A percentile compares a stretch with the other conserved stretches of the same genome.
phyloP scores from a whole-genome alignment of 1,140 invertebrate genomes.

The Dolichoris vasculosae region DNA sequence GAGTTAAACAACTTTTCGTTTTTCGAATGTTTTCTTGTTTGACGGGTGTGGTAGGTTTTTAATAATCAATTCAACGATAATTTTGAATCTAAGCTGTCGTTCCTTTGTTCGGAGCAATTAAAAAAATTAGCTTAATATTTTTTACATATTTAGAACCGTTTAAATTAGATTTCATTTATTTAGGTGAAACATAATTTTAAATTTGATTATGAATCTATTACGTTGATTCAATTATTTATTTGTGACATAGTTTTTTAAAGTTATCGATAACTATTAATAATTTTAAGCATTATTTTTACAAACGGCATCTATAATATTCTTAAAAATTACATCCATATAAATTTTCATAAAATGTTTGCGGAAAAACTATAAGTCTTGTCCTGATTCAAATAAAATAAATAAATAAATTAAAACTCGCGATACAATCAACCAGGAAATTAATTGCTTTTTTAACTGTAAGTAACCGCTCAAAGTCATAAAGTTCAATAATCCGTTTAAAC shows the following conservation, averaged over 20 bases:
- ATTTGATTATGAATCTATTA: too few species aligned
- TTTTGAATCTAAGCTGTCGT: neutral
- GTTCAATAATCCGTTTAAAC: slow-evolving; percentile 15
- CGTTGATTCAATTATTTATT: too few species aligned
- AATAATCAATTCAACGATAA: neutral
- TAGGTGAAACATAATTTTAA: too few species aligned
- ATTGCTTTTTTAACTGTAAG: slow-evolving; percentile 3
- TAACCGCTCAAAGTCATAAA: slow-evolving; percentile 1
- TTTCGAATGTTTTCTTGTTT: slow-evolving; percentile 44
- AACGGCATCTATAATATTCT: too few species aligned
- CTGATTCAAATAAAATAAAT: slow-evolving; percentile 10
- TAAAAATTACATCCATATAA: neutral
- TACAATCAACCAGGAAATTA: slow-evolving; percentile 8
- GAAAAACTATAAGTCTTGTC: neutral
- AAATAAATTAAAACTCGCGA: neutral
- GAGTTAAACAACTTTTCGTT: slow-evolving; percentile 5
- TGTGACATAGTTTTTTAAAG: too few species aligned
- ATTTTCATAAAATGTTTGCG: neutral
- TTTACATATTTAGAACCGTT: too few species aligned
- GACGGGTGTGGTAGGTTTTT: slow-evolving; percentile 1
- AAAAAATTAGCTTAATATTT: too few species aligned
- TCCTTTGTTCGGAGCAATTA: neutral
- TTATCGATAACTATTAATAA: too few species aligned
- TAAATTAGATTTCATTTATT: too few species aligned
- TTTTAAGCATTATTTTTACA: too few species aligned